Base-by-base conservation (phyloP, 1,140 invertebrate genomes). In the Drosophila watanabei region DNA sequence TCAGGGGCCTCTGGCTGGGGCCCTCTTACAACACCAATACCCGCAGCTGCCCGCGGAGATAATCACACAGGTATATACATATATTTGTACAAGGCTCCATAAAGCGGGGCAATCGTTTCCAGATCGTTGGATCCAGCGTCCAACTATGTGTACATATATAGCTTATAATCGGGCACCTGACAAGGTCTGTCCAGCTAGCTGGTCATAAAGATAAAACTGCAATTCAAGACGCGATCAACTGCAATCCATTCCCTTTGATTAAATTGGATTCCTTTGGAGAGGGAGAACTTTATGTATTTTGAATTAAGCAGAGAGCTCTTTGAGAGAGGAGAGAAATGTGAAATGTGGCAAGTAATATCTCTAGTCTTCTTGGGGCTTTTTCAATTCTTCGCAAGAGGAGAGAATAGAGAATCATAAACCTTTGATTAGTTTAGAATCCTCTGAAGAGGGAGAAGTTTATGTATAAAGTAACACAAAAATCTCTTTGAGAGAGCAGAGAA, bases 141-240 rank as follows among this genome's bases (percentile, higher is more conserved):
- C 58, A 39, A 8, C 33, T 54, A 69, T 52, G 51, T 45, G 35
- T 45, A 54, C 39, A 63, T 59, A 59, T 62, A 60, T 62, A 57
- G 73, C 62, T 52, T 81, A 66, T 75, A 86, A 79, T 86, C 75
- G 79, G 20, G 30, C 78, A 89, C 77, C 79, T 77, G 80, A 80
- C 64, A 75, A 56, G 79, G 68, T 57, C 70, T 73, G 33, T 59
- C 59, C 51, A 24, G 33, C 52, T 16, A 45, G n/a, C 46, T 20
- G 66, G 61, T 45, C 82, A 82, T 83, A 88, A 88, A 88, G 84
- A 88, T 88, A 88, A 75, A 79, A 46, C 14, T 45, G 35, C 56
- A 68, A 33, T 60, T 11, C 18, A 46, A 73, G 33, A 73, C 30
- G 54, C 56, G 24, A 32, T 45, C 72, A 43, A 70, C 39, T 66